Evolutionary conservation across 1,140 invertebrate genomes (phyloP).

Genomic region (Trichomalopsis sarcophagae): DNA sequence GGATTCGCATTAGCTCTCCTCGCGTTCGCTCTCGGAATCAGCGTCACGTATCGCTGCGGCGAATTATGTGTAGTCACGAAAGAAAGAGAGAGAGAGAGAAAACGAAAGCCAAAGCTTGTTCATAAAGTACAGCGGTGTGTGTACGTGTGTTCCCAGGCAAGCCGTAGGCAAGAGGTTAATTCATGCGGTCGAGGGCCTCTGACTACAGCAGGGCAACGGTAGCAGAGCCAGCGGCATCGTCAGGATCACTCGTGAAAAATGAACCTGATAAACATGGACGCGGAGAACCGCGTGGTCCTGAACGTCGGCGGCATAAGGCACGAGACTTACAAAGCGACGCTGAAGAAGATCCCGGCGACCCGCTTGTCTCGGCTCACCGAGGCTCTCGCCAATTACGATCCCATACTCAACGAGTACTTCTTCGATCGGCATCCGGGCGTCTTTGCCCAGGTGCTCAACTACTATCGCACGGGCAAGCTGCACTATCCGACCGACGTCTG

Average conservation of each 20-base stretch:
- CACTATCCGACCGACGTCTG: conserved; percentile 99
- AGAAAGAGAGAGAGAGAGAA: too few relatives aligned
- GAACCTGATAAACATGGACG: conserved; percentile 72
- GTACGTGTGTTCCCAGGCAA: not conserved
- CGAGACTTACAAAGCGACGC: conserved; percentile 94
- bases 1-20: not conserved
- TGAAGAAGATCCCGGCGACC: conserved; percentile 97
- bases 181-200: conserved; percentile 35
- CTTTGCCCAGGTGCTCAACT: conserved; percentile 95
- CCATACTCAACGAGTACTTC: conserved; percentile 98
- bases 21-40: not conserved
- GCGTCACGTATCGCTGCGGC: not conserved
- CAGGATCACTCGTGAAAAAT: conserved; percentile 58
- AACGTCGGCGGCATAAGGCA: conserved; percentile 98
- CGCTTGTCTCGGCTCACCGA: conserved; percentile 91
- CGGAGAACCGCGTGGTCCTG: conserved; percentile 92
- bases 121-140: not conserved
- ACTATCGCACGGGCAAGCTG: conserved; percentile 96
- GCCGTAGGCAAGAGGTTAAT: not conserved
- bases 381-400: conserved; percentile 95
- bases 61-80: not conserved
- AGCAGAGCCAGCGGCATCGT: conserved; percentile 62
- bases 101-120: too few relatives aligned
- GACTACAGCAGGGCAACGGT: conserved; percentile 60
- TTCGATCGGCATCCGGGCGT: conserved; percentile 98